phyloP scores from a whole-genome alignment of 2,888 invertebrate species.

The Tachina fera region DNA sequence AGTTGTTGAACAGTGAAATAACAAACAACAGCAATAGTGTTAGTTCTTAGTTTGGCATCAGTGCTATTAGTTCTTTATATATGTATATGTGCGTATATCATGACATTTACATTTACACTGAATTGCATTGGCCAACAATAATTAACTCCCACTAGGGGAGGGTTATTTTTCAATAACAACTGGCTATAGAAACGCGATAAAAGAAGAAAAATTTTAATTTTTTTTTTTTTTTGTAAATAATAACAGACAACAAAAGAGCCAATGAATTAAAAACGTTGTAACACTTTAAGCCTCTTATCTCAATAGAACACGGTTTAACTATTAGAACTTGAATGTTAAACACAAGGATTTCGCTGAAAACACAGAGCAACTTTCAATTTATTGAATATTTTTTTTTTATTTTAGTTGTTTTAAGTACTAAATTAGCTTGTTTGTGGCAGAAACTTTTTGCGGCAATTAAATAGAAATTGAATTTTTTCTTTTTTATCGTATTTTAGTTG shows the following conservation, averaged over 20 bases:
- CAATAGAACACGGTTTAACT: slow-evolving; percentile 65
- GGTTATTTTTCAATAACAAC: slow-evolving; percentile 15
- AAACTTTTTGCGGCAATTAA: too few species aligned
- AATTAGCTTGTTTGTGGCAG: background rate
- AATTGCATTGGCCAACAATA: too few species aligned
- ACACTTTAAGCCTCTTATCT: slow-evolving; percentile 71
- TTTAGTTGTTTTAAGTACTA: too few species aligned
- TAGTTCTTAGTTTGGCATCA: background rate
- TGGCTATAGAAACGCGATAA: slow-evolving; percentile 19
- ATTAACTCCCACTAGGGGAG: background rate
- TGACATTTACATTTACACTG: too few species aligned
- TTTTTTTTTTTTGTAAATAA: background rate
- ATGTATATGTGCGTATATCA: too few species aligned
- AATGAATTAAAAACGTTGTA: slow-evolving; percentile 55
- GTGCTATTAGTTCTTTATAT: too few species aligned
- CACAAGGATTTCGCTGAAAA: slow-evolving; percentile 42
- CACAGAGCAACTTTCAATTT: background rate
- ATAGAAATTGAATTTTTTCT: too few species aligned
- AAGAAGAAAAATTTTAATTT: background rate
- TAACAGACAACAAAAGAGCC: slow-evolving; percentile 29
- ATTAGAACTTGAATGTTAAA: slow-evolving; percentile 63
- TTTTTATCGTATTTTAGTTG: too few species aligned
- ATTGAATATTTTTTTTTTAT: background rate
- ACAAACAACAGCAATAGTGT: background rate
- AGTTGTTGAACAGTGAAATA: slow-evolving; percentile 11